These are phyloP conservation scores for Triplophysa dalaica DNA, from an alignment of 2,113 vertebrate genomes.

Conservation along the genomic window DNA sequence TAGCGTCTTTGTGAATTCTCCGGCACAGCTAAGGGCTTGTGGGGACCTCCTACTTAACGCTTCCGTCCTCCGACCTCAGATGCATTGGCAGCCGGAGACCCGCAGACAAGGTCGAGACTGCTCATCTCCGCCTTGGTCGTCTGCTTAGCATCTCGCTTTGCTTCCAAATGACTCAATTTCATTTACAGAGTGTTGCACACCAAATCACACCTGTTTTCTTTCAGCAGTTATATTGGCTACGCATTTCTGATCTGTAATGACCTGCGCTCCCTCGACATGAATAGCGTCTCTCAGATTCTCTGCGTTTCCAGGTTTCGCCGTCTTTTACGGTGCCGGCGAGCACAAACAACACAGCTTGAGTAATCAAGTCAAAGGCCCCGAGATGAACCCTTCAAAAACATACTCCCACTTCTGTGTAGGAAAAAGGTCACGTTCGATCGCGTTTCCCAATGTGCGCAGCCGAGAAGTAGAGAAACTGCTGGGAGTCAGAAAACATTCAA, in stretches of 20 bases:
- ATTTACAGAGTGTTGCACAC: too few relatives aligned
- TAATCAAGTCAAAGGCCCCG: constrained; percentile 41
- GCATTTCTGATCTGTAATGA: constrained; percentile 5
- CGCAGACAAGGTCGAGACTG: constrained; percentile 1
- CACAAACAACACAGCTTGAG: constrained; percentile 38
- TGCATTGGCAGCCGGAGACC: neutral
- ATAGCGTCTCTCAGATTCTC: neutral
- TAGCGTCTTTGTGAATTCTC: constrained; percentile 17
- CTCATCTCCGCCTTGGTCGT: neutral
- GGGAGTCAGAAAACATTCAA: constrained; percentile 34
- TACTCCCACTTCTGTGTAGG: constrained; percentile 43
- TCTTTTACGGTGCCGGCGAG: constrained; percentile 35
- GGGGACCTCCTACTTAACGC: neutral
- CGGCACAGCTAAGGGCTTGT: constrained; percentile 4
- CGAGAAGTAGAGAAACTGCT: constrained; percentile 11
- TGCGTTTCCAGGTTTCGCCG: neutral
- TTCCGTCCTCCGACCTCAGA: neutral
- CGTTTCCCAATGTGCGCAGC: constrained; percentile 14
- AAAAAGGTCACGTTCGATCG: constrained; percentile 43
- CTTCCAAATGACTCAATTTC: neutral
- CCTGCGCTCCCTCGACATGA: constrained; percentile 21
- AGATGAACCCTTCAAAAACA: constrained; percentile 44
- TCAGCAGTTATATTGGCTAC: too few relatives aligned
- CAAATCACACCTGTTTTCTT: too few relatives aligned
- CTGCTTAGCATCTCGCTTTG: neutral